Evolutionary conservation across 2,797 vertebrate species (phyloP).

Genomic region (Tragopan temminckii): DNA sequence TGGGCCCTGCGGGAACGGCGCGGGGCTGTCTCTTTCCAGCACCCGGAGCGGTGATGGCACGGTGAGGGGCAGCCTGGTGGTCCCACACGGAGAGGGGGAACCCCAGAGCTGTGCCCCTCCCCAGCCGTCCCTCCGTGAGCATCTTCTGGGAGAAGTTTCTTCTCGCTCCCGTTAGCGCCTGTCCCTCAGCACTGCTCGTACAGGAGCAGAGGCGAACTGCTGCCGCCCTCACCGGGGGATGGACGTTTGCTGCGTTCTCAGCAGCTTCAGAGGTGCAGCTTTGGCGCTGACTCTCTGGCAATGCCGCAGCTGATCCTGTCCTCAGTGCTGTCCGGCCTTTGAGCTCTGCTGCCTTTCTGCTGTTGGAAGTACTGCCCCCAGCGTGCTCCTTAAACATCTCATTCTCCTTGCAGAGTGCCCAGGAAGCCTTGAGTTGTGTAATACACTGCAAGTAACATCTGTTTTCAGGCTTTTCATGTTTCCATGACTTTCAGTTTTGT

Average conservation of each 20-base stretch:
- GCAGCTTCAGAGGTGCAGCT: neutral
- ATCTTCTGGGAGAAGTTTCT: neutral
- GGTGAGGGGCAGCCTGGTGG: neutral
- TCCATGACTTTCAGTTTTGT: neutral
- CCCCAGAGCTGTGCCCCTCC: neutral
- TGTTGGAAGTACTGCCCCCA: neutral
- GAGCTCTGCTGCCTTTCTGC: neutral
- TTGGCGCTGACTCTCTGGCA: neutral
- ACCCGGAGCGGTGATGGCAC: accelerated
- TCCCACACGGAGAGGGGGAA: neutral
- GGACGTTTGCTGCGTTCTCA: neutral
- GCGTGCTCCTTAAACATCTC: neutral
- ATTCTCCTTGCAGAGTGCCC: accelerated
- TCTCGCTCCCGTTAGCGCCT: neutral
- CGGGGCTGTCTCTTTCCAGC: neutral
- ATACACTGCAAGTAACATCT: neutral
- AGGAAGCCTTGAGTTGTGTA: neutral
- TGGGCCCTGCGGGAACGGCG: neutral
- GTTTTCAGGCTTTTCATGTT: neutral
- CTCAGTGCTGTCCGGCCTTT: neutral
- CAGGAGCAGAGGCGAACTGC: neutral
- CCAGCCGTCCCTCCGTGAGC: neutral
- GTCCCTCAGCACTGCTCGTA: neutral
- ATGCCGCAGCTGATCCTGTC: neutral
- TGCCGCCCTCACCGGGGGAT: neutral